These are phyloP conservation scores for Halocynthia roretzi DNA, from an alignment of 23 tunicate species.

Conservation along the genomic window DNA sequence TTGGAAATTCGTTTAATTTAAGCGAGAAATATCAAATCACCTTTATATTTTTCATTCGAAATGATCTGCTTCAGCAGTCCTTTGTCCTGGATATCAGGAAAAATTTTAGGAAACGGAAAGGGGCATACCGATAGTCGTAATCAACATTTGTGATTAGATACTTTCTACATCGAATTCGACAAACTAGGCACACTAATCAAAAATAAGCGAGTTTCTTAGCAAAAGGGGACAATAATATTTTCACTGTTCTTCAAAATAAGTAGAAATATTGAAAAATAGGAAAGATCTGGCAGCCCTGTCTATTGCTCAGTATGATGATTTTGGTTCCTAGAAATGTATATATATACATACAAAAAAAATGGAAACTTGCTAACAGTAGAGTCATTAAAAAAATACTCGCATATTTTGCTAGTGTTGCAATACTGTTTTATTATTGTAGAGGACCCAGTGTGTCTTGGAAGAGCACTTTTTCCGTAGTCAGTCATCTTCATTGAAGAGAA, in stretches of 20 bases:
- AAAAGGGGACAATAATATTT: too few relatives aligned
- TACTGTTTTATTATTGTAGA: slow-evolving; percentile 14
- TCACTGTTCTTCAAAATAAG: too few relatives aligned
- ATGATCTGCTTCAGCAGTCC: not conserved
- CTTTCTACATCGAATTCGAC: too few relatives aligned
- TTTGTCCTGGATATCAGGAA: too few relatives aligned
- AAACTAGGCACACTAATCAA: too few relatives aligned
- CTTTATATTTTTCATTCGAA: not conserved
- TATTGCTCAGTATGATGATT: too few relatives aligned
- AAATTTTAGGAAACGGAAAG: too few relatives aligned
- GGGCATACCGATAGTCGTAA: not conserved
- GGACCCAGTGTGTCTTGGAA: slow-evolving; percentile 40
- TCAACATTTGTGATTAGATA: not conserved
- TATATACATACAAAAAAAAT: not conserved
- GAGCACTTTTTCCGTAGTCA: slow-evolving; percentile 61
- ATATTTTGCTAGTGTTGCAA: not conserved
- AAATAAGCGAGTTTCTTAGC: too few relatives aligned
- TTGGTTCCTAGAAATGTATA: too few relatives aligned
- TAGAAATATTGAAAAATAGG: too few relatives aligned
- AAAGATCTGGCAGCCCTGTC: too few relatives aligned
- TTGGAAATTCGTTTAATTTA: not conserved
- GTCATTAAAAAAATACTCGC: not conserved
- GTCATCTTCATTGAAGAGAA: slow-evolving; percentile 54
- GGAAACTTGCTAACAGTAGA: not conserved
- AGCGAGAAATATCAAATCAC: not conserved